phyloP scores from a whole-genome alignment of 2,888 invertebrate genomes.

The Acrobasis repandana region DNA sequence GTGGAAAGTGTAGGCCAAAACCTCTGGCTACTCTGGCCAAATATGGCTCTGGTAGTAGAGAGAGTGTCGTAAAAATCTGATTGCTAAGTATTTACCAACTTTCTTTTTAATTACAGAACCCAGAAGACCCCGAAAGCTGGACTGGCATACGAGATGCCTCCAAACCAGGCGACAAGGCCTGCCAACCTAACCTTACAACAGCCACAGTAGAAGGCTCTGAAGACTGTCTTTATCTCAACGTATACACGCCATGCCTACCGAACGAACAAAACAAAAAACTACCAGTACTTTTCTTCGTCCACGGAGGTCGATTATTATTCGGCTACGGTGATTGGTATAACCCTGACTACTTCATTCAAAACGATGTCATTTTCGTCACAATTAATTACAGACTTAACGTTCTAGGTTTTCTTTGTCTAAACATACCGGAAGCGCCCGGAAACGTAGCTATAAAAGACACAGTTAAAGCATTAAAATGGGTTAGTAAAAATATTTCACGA shows the following conservation, averaged over 20 bases:
- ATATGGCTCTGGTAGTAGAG: too few species aligned
- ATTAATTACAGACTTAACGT: constrained; percentile 66
- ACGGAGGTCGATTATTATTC: constrained; percentile 80
- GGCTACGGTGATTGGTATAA: constrained; percentile 78
- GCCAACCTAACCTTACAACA: constrained; percentile 70
- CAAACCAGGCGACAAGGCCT: constrained; percentile 65
- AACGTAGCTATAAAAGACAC: constrained; percentile 69
- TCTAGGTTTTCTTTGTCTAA: constrained; percentile 64
- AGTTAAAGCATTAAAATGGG: constrained; percentile 66
- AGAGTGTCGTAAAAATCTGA: too few species aligned
- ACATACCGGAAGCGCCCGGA: constrained; percentile 66
- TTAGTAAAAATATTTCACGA: constrained; percentile 54
- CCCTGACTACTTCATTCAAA: constrained; percentile 63
- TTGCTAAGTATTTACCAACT: background rate
- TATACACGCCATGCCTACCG: constrained; percentile 84
- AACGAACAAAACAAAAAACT: constrained; percentile 51
- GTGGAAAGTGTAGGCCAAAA: too few species aligned
- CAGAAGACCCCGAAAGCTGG: constrained; percentile 58
- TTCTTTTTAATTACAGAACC: constrained; percentile 55
- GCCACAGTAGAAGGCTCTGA: constrained; percentile 79
- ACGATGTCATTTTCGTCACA: constrained; percentile 66
- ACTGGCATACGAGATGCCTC: constrained; percentile 60
- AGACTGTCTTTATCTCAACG: constrained; percentile 87
- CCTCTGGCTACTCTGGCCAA: too few species aligned
- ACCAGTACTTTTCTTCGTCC: constrained; percentile 82